Conservation (phyloP, 2,113 vertebrate species). For the Odocoileus hemionus region DNA sequence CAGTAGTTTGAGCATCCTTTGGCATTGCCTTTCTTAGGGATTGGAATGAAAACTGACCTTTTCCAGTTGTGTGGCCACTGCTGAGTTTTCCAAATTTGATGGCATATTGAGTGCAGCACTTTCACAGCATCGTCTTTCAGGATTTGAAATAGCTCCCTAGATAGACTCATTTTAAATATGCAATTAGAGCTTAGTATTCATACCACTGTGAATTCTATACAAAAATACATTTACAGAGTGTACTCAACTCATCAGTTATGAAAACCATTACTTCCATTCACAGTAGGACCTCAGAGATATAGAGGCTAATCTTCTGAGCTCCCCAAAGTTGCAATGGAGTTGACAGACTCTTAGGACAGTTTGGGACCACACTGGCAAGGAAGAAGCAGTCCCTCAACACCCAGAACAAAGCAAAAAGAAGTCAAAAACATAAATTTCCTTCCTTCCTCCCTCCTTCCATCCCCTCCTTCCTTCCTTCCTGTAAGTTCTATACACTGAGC, state of each 20-base stretch:
- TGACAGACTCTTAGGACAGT: background rate
- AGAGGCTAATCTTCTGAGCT: background rate
- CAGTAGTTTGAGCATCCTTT: too few species aligned
- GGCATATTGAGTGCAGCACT: too few species aligned
- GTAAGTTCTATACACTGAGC: background rate
- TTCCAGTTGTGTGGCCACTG: too few species aligned
- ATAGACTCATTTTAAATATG: slow-evolving; percentile 18
- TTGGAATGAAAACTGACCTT: too few species aligned
- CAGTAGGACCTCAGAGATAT: background rate
- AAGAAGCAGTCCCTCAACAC: background rate
- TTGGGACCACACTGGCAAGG: background rate
- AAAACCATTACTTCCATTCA: slow-evolving; percentile 12
- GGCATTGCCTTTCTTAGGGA: too few species aligned
- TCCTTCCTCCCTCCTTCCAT: background rate
- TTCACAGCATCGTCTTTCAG: too few species aligned
- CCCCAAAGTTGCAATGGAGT: background rate
- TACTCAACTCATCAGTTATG: background rate
- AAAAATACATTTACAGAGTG: background rate
- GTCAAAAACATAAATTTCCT: background rate
- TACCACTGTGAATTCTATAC: background rate
- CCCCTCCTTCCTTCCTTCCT: background rate
- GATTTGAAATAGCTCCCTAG: background rate
- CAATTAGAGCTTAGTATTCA: slow-evolving; percentile 16
- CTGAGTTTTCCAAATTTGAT: too few species aligned
- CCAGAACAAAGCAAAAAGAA: background rate